Percentiles rank a stretch among this genome's conserved stretches.
phyloP scores from a whole-genome alignment of 2,113 vertebrate species.

The Pelecanoides urinatrix region DNA sequence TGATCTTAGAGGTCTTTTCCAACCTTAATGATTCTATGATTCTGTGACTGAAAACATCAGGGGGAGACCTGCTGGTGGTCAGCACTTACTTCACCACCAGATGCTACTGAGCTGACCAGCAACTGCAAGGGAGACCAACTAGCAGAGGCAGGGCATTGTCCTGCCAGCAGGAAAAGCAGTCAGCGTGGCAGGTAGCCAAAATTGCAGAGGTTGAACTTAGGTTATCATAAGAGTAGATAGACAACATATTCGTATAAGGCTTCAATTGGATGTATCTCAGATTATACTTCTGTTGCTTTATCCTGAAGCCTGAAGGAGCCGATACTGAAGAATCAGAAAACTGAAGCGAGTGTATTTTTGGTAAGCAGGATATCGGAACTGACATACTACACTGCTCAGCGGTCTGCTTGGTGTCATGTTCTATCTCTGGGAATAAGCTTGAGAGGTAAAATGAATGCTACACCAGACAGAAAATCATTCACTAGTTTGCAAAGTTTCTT shows the following conservation, averaged over 20 bases:
- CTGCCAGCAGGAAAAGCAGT: neutral
- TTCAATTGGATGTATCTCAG: neutral
- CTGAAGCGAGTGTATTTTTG: neutral
- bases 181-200: neutral
- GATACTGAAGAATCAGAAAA: neutral
- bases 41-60: neutral
- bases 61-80: neutral
- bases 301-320: neutral
- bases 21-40: too few relatives aligned
- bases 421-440: neutral
- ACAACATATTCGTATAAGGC: neutral
- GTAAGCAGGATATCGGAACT: neutral
- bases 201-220: neutral
- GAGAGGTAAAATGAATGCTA: neutral
- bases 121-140: neutral
- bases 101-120: neutral
- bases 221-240: neutral
- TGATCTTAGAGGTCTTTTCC: too few relatives aligned
- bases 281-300: neutral
- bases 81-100: neutral
- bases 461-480: neutral
- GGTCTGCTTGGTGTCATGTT: neutral
- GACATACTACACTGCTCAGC: neutral
- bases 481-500: neutral
- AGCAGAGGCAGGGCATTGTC: neutral